A percentile compares a stretch with the other conserved stretches of the same genome.
Evolutionary conservation across 2,797 vertebrate genomes (phyloP).

Genomic region (Muscicapa striata): DNA sequence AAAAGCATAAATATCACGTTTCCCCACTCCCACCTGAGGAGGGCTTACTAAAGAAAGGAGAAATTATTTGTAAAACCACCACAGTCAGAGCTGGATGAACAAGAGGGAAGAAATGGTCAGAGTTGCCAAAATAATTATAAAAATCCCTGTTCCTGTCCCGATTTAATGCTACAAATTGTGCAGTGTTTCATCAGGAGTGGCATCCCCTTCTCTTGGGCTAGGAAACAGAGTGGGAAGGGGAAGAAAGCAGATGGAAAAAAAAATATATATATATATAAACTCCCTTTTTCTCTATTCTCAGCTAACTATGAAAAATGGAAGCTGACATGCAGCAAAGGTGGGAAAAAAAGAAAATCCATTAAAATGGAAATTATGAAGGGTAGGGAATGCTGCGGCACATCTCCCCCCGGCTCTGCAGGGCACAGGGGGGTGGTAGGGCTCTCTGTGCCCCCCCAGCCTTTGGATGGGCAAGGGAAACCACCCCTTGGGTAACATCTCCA

Average conservation of each 20-base stretch:
- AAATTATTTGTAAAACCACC: neutral
- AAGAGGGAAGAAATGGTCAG: neutral
- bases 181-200: neutral
- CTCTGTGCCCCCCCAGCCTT: neutral
- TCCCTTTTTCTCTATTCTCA: conserved; percentile 31
- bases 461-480: neutral
- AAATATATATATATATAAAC: neutral
- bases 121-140: neutral
- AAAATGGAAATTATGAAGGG: conserved; percentile 54
- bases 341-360: conserved; percentile 46
- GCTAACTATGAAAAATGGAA: conserved; percentile 62
- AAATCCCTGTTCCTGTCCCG: neutral
- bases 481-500: neutral
- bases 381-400: neutral
- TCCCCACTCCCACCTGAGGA: neutral
- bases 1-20: neutral
- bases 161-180: neutral
- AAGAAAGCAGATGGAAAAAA: conserved; percentile 41
- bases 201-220: neutral
- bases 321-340: conserved; percentile 28
- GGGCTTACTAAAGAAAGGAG: neutral
- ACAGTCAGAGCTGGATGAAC: neutral
- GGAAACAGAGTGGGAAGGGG: neutral
- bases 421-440: fast-evolving
- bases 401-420: neutral